Evolutionary conservation across 2,797 vertebrate genomes (phyloP).

Genomic region (Serranus cabrilla): DNA sequence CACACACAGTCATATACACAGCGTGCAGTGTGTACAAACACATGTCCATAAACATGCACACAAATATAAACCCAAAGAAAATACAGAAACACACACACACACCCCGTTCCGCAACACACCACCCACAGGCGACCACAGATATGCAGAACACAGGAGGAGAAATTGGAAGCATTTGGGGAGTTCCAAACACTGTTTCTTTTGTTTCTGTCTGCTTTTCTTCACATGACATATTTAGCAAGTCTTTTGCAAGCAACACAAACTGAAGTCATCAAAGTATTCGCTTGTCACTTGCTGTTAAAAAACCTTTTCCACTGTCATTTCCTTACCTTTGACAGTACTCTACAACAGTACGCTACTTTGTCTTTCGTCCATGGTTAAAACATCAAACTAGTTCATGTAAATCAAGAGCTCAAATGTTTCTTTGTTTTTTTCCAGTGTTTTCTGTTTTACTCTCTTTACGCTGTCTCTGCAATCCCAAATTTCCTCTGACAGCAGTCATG

Average conservation of each 20-base stretch:
- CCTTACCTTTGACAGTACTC: background rate
- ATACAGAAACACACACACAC: constrained; percentile 32
- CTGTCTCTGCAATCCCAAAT: background rate
- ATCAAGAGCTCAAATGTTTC: background rate
- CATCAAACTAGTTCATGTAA: background rate
- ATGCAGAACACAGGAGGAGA: constrained; percentile 56
- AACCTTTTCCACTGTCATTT: constrained; percentile 9
- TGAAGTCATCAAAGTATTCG: constrained; percentile 20
- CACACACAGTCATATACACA: constrained; percentile 32
- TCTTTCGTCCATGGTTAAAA: constrained; percentile 6
- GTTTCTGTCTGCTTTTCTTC: constrained; percentile 59
- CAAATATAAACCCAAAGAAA: constrained; percentile 27
- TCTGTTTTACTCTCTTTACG: constrained; percentile 11
- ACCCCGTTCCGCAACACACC: constrained; percentile 26
- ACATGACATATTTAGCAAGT: constrained; percentile 52
- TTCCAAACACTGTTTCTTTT: constrained; percentile 50
- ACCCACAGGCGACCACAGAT: constrained; percentile 73
- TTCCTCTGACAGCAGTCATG: background rate
- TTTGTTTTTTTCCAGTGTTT: background rate
- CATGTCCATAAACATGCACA: constrained; percentile 15
- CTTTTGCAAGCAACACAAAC: constrained; percentile 48
- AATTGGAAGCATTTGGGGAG: constrained; percentile 61
- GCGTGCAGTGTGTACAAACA: constrained; percentile 22
- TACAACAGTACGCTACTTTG: constrained; percentile 12
- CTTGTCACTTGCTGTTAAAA: constrained; percentile 21